Base-by-base conservation (phyloP, 2,888 invertebrate genomes). In the Callyntrura guangdongensis region DNA sequence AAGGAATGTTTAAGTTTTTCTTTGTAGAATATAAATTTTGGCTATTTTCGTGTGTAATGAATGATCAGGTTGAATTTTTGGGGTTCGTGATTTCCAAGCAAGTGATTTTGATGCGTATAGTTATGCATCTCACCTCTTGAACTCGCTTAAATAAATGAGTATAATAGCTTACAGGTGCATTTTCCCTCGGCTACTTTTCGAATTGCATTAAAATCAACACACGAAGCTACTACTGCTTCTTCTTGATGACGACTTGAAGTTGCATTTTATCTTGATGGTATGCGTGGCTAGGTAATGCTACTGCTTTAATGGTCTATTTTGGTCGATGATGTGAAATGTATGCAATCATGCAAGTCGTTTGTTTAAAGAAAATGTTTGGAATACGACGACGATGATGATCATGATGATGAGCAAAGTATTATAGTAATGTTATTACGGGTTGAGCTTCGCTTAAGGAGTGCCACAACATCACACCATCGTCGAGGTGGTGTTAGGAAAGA, bases 371-470 rank as follows among this genome's bases (percentile, higher is more conserved):
- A 45, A 22, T 49, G 47, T 12, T 20, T 3, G 74, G 47, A 47
- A 53, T 22, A 22, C 12, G 25, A 22, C 11, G 20, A 25, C 9
- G 20, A 25, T 9, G 22, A 64, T 11, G 14, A 69, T 27, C n/a
- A 56, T 22, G 79, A 17, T 45, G 72, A 77, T 6, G 59, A 79
- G 56, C 8, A 9, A n/a, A 47, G 22, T 14, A 53, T 53, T 53
- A 77, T 72, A 53, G 49, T 77, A 77, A 77, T 53, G 74, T 20
- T 77, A 49, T 53, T 72, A 20, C 47, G 36, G 36, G 36, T 36
- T 53, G 47, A 22, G 53, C 74, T 49, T 72, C 12, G 47, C 74
- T 77, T 77, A 49, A 77, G 74, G 74, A 77, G 74, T 77, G 74
- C 74, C 74, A 11, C 45, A 36, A 36, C 69, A 22, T 77, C 49